Evolutionary conservation across 1,140 invertebrate genomes (phyloP), one percentile per base, ranked within the genome.

Genomic region (Lucilia cuprina): DNA sequence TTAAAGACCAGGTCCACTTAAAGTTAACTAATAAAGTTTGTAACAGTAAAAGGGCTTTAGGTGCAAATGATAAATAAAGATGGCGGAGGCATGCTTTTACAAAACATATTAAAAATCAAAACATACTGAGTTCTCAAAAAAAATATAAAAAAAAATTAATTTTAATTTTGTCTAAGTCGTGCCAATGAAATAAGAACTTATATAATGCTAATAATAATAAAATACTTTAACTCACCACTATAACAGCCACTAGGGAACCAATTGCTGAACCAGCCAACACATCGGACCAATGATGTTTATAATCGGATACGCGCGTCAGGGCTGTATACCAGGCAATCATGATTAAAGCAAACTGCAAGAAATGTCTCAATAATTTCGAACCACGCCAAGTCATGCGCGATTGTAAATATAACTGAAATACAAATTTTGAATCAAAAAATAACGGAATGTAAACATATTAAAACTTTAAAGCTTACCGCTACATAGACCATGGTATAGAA

Each of bases 261-360:
- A 94, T 92, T 12, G 87, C 85, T 80, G 93, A 92, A 3, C 94
- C 94, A 30, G 92, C 92, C 7, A 94, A 90, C 19, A 95, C 94
- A 91, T 95, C 95, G 85, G 88, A 89, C 90, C 97, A 98, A 89
- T 99, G 98, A 92, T 99, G 98, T 92, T 99, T 99, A 92, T 99
- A 98, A 93, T 99, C 96, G 1, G 96, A 97, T 25, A 99, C 94
- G 34, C 98, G 93, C 5, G 96, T 96, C 92, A 98, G 93, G 3
- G 95, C 95, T 2, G 96, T 97, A 88, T 93, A 96, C 93, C 95
- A 95, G 17, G 96, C 94, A 88, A 96, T 92, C 88, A 94, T 92
- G 55, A 98, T 91, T 47, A 95, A 94, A 2, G 94, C 70, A 87
- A 95, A 94, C 91, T 96, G 97, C 13, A 97, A 88, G 13, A 95